Evolutionary conservation across 1,140 invertebrate genomes (phyloP).

Genomic region (Philaenus spumarius): DNA sequence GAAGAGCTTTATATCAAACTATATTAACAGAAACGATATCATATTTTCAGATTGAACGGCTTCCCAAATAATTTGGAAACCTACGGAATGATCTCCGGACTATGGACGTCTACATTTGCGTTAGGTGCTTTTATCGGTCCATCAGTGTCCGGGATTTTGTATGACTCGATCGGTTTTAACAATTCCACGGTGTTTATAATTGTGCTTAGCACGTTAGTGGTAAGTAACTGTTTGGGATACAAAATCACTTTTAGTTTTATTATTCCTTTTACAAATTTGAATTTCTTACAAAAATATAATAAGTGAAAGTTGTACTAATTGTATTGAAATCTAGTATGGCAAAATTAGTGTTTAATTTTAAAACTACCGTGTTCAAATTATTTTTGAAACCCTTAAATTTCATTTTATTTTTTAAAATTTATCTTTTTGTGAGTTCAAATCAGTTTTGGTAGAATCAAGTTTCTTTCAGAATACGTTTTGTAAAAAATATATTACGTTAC

Average conservation of each 20-base stretch:
- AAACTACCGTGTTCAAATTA: not conserved
- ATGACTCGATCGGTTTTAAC: slow-evolving; percentile 64
- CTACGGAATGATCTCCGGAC: slow-evolving; percentile 72
- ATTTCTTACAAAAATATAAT: not conserved
- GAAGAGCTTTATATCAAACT: too few relatives aligned
- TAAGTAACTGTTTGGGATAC: too few relatives aligned
- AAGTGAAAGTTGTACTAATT: not conserved
- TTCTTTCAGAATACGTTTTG: too few relatives aligned
- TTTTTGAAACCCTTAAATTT: not conserved
- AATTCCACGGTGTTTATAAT: slow-evolving; percentile 66
- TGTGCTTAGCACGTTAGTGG: slow-evolving; percentile 54
- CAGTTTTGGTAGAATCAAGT: too few relatives aligned
- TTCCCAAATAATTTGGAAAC: slow-evolving; percentile 74
- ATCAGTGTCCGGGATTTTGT: slow-evolving; percentile 65
- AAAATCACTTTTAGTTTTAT: too few relatives aligned
- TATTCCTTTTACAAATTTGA: too few relatives aligned
- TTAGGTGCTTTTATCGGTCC: slow-evolving; percentile 79
- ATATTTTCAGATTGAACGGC: slow-evolving; percentile 54
- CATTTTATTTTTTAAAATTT: too few relatives aligned
- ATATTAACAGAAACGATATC: too few relatives aligned
- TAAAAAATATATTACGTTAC: too few relatives aligned
- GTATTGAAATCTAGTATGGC: not conserved
- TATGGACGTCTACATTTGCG: slow-evolving; percentile 81
- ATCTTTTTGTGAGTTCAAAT: too few relatives aligned
- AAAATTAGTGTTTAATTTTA: not conserved